Evolutionary conservation across 2,797 vertebrate genomes (phyloP).

Genomic region (Clamator glandarius): DNA sequence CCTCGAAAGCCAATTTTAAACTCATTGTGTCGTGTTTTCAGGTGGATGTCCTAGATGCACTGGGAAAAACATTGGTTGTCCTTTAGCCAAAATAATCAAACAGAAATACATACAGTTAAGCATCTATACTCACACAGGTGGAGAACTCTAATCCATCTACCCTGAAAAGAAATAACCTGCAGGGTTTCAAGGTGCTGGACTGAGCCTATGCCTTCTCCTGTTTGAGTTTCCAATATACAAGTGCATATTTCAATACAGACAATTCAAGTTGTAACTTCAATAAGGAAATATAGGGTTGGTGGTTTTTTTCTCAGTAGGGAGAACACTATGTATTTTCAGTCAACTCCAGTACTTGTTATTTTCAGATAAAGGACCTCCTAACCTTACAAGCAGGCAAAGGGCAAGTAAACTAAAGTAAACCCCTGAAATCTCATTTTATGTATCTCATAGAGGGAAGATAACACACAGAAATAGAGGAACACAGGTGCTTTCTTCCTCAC

Average conservation of each 20-base stretch:
- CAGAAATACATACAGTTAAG: not conserved
- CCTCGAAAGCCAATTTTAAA: conserved; percentile 3
- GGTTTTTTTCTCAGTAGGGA: not conserved
- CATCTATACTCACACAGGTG: not conserved
- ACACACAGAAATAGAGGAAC: not conserved
- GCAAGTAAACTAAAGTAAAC: not conserved
- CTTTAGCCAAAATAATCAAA: not conserved
- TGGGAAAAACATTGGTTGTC: not conserved
- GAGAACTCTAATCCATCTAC: not conserved
- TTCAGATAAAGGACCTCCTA: not conserved
- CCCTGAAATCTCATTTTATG: not conserved
- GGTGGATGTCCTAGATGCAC: not conserved
- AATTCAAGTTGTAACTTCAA: not conserved
- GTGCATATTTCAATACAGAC: not conserved
- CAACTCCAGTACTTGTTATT: not conserved
- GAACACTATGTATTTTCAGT: not conserved
- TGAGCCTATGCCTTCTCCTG: not conserved
- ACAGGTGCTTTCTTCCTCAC: not conserved
- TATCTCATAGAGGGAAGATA: not conserved
- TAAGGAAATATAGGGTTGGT: not conserved
- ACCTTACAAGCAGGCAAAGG: not conserved
- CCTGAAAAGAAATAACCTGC: conserved; percentile 7
- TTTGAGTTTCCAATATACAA: not conserved
- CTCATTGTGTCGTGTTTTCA: not conserved
- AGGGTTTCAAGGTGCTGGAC: not conserved